A percentile compares a stretch with the other conserved stretches of the same genome.
Evolutionary conservation across 2,113 vertebrate species (phyloP).

Genomic region (Megatriorchis doriae): DNA sequence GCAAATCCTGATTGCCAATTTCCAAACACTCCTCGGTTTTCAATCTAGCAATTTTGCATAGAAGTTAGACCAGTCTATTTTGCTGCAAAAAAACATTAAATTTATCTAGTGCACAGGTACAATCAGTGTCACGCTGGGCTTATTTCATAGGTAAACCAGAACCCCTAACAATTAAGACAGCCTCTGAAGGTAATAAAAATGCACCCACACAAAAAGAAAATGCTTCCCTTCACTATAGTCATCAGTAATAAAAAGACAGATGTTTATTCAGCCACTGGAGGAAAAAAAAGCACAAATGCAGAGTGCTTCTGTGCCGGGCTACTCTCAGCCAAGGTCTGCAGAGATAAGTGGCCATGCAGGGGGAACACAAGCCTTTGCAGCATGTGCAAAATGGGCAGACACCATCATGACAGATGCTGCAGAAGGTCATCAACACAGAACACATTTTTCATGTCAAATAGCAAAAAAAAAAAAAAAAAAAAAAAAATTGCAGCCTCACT

Average conservation of each 20-base stretch:
- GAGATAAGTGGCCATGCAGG: neutral
- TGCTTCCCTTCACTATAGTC: neutral
- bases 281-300: neutral
- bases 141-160: neutral
- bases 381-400: too few relatives aligned
- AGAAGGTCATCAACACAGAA: neutral
- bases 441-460: neutral
- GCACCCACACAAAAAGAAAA: neutral
- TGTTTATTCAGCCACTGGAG: neutral
- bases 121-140: neutral
- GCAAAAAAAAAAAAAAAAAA: neutral
- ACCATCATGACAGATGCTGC: neutral
- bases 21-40: neutral
- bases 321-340: neutral
- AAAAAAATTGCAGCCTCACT: neutral
- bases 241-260: neutral
- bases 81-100: neutral
- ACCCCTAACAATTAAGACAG: neutral
- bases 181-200: neutral
- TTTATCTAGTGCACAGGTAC: neutral
- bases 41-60: neutral
- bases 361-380: neutral
- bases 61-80: neutral
- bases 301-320: neutral
- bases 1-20: neutral